phyloP scores from a whole-genome alignment of 2,888 invertebrate genomes.

The Megalurothrips usitatus region DNA sequence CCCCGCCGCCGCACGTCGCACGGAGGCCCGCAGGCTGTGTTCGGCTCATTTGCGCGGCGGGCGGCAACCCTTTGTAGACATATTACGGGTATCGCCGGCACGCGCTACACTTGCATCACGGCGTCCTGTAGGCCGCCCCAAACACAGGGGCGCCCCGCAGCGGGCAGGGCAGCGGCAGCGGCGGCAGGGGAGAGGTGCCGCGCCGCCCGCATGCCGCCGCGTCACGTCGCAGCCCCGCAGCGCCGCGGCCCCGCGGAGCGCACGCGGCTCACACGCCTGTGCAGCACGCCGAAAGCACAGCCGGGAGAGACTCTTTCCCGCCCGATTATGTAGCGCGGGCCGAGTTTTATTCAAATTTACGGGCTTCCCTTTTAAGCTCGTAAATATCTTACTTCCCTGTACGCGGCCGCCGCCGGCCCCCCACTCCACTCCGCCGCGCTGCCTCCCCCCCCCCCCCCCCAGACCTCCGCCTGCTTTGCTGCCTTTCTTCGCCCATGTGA shows the following conservation, averaged over 20 bases:
- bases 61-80: slow-evolving; percentile 15
- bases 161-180: background rate
- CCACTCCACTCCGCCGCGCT: background rate
- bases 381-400: slow-evolving; percentile 1
- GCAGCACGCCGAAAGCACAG: background rate
- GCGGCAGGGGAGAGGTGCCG: no score
- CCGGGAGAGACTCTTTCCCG: background rate
- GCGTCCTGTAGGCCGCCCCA: background rate
- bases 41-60: slow-evolving; percentile 10
- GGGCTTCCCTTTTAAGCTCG: background rate
- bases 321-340: background rate
- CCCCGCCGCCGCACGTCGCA: background rate
- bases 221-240: background rate
- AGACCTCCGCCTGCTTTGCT: background rate
- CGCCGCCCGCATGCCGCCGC: background rate
- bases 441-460: background rate
- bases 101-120: background rate
- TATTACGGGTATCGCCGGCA: slow-evolving; percentile 13
- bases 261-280: background rate
- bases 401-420: background rate
- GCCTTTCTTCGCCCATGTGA: background rate
- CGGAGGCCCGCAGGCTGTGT: background rate
- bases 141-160: background rate
- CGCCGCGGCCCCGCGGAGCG: background rate
- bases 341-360: slow-evolving; percentile 9